A percentile compares a stretch with the other conserved stretches of the same genome.
These are phyloP conservation scores for Nasonovia ribisnigri DNA, from an alignment of 2,888 invertebrate species.

Conservation along the genomic window DNA sequence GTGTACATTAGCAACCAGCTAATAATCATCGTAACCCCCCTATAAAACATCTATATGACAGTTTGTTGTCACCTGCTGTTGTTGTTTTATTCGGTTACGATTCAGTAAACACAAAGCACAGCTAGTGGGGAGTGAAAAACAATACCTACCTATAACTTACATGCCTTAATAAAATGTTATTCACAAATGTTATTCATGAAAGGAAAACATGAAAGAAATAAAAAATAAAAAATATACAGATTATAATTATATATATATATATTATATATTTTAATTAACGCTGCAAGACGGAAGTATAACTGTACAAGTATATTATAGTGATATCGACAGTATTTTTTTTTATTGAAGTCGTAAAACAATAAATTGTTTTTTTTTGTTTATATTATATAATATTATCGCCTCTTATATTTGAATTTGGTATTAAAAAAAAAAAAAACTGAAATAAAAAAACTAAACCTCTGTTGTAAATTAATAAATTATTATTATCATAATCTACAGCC, in stretches of 20 bases:
- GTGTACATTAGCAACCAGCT: conserved; percentile 64
- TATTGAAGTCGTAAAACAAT: neutral
- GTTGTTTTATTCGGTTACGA: conserved; percentile 36
- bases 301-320: neutral
- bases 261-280: neutral
- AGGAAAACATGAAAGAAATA: neutral
- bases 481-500: neutral
- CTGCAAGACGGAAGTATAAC: neutral
- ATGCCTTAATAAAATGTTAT: conserved; percentile 3
- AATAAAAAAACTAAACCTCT: no score
- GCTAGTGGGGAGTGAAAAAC: conserved; percentile 18
- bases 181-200: neutral
- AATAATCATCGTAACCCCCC: conserved; percentile 40
- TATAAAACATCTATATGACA: conserved; percentile 3
- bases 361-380: neutral
- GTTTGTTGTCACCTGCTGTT: conserved; percentile 57
- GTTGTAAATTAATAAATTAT: conserved; percentile 19
- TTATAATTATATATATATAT: neutral
- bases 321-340: neutral
- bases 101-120: conserved; percentile 24
- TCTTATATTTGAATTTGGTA: neutral
- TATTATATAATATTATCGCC: neutral
- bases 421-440: no score
- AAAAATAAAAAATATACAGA: neutral
- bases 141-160: neutral